These are phyloP conservation scores for Calonectris borealis DNA, from an alignment of 2,113 vertebrate genomes.

Conservation along the genomic window DNA sequence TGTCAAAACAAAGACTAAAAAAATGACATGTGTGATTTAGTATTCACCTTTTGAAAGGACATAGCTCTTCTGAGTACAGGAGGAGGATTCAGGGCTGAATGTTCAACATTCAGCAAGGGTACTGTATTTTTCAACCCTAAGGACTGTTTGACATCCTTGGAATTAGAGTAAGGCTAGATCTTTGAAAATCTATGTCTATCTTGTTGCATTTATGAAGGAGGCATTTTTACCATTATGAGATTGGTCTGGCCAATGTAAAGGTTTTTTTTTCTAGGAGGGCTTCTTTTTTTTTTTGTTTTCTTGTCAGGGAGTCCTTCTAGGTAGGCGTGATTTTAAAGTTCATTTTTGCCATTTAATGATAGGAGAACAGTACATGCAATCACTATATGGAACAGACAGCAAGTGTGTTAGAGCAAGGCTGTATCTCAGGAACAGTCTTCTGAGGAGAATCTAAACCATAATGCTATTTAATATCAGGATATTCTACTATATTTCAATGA, in stretches of 20 bases:
- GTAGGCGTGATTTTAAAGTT: not conserved
- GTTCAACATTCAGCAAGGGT: not conserved
- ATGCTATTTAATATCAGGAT: not conserved
- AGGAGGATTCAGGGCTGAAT: not conserved
- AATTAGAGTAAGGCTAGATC: not conserved
- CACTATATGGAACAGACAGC: not conserved
- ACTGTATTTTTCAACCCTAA: not conserved
- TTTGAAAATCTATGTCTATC: not conserved
- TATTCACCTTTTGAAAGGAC: conserved; percentile 30
- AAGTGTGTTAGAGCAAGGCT: not conserved
- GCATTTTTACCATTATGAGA: not conserved
- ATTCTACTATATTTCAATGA: not conserved
- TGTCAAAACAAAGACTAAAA: conserved; percentile 43
- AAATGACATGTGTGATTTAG: not conserved
- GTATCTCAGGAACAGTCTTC: not conserved
- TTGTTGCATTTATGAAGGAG: not conserved
- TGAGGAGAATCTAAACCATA: not conserved
- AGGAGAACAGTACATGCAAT: not conserved
- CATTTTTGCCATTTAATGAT: not conserved
- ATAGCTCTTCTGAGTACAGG: not conserved
- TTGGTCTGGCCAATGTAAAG: not conserved
- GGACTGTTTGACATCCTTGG: not conserved
- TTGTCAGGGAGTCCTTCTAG: not conserved
- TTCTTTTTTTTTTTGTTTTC: not conserved
- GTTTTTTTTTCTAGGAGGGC: not conserved